Conservation (phyloP, 1,140 invertebrate genomes). For the Rhagoletis zephyria region DNA sequence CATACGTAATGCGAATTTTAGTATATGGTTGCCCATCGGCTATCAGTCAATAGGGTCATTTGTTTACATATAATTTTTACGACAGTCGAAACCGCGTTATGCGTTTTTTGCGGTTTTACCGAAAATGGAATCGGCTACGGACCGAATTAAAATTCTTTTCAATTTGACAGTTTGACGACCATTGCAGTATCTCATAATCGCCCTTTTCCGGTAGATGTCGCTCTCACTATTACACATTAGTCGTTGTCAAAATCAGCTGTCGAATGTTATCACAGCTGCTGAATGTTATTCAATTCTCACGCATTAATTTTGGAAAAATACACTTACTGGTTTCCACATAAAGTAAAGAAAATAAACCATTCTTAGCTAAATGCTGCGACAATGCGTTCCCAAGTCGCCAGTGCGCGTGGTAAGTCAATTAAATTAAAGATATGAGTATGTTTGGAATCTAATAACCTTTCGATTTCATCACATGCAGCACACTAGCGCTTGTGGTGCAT, state of each 20-base stretch:
- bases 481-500: not conserved
- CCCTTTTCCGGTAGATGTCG: too few relatives aligned
- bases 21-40: too few relatives aligned
- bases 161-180: not conserved
- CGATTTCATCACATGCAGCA: conserved; percentile 44
- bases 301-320: not conserved
- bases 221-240: not conserved
- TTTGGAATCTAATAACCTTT: not conserved
- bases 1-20: too few relatives aligned
- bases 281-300: conserved; percentile 22
- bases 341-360: not conserved
- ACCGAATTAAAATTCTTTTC: too few relatives aligned
- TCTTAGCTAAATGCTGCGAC: conserved; percentile 27
- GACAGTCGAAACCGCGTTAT: too few relatives aligned
- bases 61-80: too few relatives aligned
- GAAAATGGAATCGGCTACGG: too few relatives aligned
- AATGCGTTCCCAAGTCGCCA: conserved; percentile 50
- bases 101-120: too few relatives aligned
- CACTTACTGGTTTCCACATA: not conserved
- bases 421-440: not conserved
- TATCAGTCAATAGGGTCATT: too few relatives aligned
- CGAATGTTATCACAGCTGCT: not conserved
- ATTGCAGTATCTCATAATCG: too few relatives aligned
- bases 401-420: conserved; percentile 46
- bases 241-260: conserved; percentile 26